These are phyloP conservation scores for Oplegnathus fasciatus DNA, from an alignment of 2,113 vertebrate genomes.

Conservation along the genomic window DNA sequence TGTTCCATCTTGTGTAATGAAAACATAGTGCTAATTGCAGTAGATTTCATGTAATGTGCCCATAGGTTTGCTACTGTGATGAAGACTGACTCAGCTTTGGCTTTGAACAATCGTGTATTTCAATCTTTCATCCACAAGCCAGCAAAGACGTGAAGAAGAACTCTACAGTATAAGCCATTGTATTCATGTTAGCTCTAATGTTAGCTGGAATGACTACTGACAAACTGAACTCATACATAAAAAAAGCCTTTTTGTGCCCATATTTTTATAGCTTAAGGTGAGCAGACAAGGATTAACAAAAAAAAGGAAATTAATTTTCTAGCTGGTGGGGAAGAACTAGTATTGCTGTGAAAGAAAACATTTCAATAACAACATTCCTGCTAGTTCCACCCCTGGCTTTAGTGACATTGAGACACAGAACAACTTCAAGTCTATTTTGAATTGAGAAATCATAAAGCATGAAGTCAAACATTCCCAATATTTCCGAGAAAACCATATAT, in stretches of 20 bases:
- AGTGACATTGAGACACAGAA: slow-evolving; percentile 25
- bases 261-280: slow-evolving; percentile 32
- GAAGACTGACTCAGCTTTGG: background rate
- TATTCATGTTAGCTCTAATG: background rate
- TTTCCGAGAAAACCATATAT: slow-evolving; percentile 59
- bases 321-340: slow-evolving; percentile 13
- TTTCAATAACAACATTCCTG: slow-evolving; percentile 44
- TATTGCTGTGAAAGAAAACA: slow-evolving; percentile 50
- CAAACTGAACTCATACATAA: background rate
- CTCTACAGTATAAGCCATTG: too few species aligned
- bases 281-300: slow-evolving; percentile 46
- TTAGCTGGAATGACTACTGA: background rate
- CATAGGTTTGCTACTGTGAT: slow-evolving; percentile 3
- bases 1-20: slow-evolving; percentile 20
- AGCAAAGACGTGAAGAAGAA: background rate
- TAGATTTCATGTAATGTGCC: background rate
- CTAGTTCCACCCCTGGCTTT: slow-evolving; percentile 29
- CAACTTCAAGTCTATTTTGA: slow-evolving; percentile 33
- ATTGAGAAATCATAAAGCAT: slow-evolving; percentile 46
- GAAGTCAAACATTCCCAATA: slow-evolving; percentile 53
- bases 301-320: slow-evolving; percentile 59
- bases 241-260: background rate
- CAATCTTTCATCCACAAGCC: background rate
- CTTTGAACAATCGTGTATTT: background rate
- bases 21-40: slow-evolving; percentile 12